These are phyloP conservation scores for Sesia apiformis DNA, from an alignment of 2,888 invertebrate genomes.

Conservation along the genomic window DNA sequence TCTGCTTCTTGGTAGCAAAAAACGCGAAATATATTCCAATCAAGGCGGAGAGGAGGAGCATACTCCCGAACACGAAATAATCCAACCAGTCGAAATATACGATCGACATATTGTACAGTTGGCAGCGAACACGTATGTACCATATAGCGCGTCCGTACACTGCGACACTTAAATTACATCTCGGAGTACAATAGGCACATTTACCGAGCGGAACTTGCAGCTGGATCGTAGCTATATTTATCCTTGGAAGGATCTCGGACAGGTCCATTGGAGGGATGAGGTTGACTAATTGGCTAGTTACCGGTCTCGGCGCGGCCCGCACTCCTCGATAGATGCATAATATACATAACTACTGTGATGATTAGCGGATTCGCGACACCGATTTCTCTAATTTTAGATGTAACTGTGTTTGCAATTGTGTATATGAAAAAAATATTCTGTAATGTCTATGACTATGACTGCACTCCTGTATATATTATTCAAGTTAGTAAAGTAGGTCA, in stretches of 20 bases:
- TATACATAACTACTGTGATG: background rate
- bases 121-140: conserved; percentile 5
- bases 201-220: conserved; percentile 44
- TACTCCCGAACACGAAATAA: conserved; percentile 77
- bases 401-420: background rate
- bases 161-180: conserved; percentile 41
- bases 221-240: conserved; percentile 50
- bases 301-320: conserved; percentile 25
- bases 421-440: too few relatives aligned
- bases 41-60: conserved; percentile 78
- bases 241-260: conserved; percentile 51
- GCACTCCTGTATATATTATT: too few relatives aligned
- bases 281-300: conserved; percentile 46
- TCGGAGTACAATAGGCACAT: conserved; percentile 40
- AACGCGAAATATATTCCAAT: conserved; percentile 83
- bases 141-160: conserved; percentile 38
- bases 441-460: too few relatives aligned
- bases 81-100: conserved; percentile 77
- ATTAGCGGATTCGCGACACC: background rate
- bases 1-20: conserved; percentile 78
- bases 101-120: conserved; percentile 33
- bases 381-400: background rate
- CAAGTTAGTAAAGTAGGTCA: too few relatives aligned
- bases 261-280: conserved; percentile 48
- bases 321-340: conserved; percentile 3